Percentiles rank a stretch among this genome's conserved stretches.
Evolutionary conservation across 2,888 invertebrate species (phyloP).

Genomic region (Lydus trimaculatus): DNA sequence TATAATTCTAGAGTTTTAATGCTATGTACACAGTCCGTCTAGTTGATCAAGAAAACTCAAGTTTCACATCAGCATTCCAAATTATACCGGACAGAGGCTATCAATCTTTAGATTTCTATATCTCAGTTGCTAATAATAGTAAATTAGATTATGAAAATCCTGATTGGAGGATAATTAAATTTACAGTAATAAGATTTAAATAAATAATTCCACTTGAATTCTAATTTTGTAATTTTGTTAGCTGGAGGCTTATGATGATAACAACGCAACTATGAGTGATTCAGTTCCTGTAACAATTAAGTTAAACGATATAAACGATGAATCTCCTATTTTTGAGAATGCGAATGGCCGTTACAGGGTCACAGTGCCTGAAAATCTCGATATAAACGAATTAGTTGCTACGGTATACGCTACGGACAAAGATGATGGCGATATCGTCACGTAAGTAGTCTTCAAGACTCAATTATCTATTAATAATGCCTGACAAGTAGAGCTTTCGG

Average conservation of each 20-base stretch:
- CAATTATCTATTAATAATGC: too few relatives aligned
- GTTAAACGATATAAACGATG: slow-evolving; percentile 75
- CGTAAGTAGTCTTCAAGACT: slow-evolving; percentile 65
- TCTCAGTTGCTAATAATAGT: not conserved
- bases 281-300: slow-evolving; percentile 61
- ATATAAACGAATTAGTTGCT: slow-evolving; percentile 61
- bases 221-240: slow-evolving; percentile 33
- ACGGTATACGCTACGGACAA: slow-evolving; percentile 66
- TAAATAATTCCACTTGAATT: slow-evolving; percentile 9
- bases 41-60: not conserved
- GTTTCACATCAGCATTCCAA: slow-evolving; percentile 8
- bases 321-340: slow-evolving; percentile 68
- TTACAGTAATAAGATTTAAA: slow-evolving; percentile 49
- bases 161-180: slow-evolving; percentile 62
- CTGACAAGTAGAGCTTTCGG: too few relatives aligned
- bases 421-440: slow-evolving; percentile 68
- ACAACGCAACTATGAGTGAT: slow-evolving; percentile 38
- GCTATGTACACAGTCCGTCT: slow-evolving; percentile 17
- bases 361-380: slow-evolving; percentile 66
- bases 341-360: slow-evolving; percentile 55
- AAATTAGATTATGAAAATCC: slow-evolving; percentile 68
- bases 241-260: slow-evolving; percentile 55
- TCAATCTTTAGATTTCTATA: not conserved
- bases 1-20: slow-evolving; percentile 15
- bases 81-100: slow-evolving; percentile 15